Evolutionary conservation across 1,140 invertebrate genomes (phyloP), one percentile per base, ranked within the genome.

Genomic region (Aphaenogaster ashmeadi): DNA sequence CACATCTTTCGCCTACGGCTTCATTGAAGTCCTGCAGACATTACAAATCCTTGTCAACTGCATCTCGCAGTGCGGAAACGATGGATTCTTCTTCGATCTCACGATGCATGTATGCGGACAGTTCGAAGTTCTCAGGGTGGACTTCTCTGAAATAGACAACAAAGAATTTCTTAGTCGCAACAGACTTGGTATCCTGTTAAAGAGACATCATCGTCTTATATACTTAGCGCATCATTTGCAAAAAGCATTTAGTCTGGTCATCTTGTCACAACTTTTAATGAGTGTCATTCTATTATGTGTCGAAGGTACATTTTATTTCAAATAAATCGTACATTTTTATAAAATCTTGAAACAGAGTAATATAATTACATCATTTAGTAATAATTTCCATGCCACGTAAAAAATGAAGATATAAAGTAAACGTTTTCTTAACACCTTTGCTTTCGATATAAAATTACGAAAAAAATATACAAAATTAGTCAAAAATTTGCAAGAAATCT

Each of bases 261-360:
- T 87, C 21, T 69, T 88, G 9, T 21, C 64, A 11, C 80, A 77
- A 33, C 50, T 87, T 47, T 60, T 85, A 21, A 77, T 87, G 71
- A 87, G 71, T 18, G 58, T 71, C 13, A 62, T 85, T 4, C 38
- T 90, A 2, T 58, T 91, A 9, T 88, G 87, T 41, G 11, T 93
- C 2, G 84, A 92, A 56, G 91, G 93, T 94, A 88, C 21, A 9
- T 56, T 60, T 83, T 72, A 64, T 54, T 52, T 83, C 0, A 41
- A 38, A 44, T 58, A 33, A 60, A 36, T 74, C 3, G 11, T 3
- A 80, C 3, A 21, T 38, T 56, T 21, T 77, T 8, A 60, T 60
- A 77, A 33, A 41, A 47, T 69, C 4, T 15, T 0, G 0, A 27
- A 47, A 69, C 38, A 69, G 21, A 47, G 6, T 27, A 27, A 69